Evolutionary conservation across 2,888 invertebrate genomes (phyloP).

Genomic region (Taphrorychus bicolor): DNA sequence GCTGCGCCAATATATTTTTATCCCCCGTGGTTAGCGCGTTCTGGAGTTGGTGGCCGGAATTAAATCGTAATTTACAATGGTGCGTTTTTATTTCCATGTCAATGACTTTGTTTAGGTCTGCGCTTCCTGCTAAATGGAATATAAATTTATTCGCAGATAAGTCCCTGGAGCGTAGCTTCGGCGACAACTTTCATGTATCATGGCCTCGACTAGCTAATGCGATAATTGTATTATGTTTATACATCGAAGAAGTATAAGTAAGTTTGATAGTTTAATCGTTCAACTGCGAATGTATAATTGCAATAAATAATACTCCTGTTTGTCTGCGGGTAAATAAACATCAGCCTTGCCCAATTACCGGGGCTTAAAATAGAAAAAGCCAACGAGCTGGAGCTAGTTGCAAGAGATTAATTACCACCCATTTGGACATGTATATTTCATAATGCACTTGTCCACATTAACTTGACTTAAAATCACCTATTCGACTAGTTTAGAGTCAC

Average conservation of each 20-base stretch:
- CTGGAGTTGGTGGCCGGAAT: constrained; percentile 22
- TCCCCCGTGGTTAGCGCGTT: constrained; percentile 25
- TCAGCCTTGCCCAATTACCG: constrained; percentile 2
- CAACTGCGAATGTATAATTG: background rate
- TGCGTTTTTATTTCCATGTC: constrained; percentile 22
- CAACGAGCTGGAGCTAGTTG: constrained; percentile 9
- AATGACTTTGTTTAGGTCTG: constrained; percentile 6
- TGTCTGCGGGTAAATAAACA: too few species aligned
- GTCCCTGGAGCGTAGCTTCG: background rate
- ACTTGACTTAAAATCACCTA: too few species aligned
- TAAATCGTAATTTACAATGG: constrained; percentile 32
- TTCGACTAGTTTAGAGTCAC: too few species aligned
- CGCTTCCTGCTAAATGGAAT: constrained; percentile 4
- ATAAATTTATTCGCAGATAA: background rate
- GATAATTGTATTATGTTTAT: background rate
- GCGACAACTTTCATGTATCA: background rate
- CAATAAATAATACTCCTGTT: background rate
- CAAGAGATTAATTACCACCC: too few species aligned
- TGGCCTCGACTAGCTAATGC: background rate
- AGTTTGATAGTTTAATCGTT: too few species aligned
- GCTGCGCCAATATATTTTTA: constrained; percentile 33
- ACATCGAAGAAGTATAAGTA: background rate
- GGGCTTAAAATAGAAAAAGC: constrained; percentile 22
- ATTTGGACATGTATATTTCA: too few species aligned
- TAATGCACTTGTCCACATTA: too few species aligned